These are phyloP conservation scores for Euplexia lucipara DNA, from an alignment of 2,888 invertebrate species.

Conservation along the genomic window DNA sequence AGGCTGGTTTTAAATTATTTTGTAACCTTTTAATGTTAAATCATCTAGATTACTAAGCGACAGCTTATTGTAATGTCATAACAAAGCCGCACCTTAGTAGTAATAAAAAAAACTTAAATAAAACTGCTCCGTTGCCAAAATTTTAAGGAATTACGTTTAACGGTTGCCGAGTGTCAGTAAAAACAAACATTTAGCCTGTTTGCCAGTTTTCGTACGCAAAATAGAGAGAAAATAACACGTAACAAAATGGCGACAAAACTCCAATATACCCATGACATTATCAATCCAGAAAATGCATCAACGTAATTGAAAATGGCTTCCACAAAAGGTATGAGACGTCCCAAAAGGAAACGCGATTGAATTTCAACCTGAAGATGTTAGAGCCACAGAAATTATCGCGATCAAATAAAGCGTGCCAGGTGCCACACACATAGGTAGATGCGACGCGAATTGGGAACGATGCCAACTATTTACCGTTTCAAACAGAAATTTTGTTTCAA, in stretches of 20 bases:
- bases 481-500: constrained; percentile 63
- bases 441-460: constrained; percentile 49
- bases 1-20: no score
- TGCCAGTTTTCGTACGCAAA: background rate
- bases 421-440: constrained; percentile 30
- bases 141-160: no score
- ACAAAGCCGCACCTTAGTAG: no score
- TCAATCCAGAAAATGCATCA: constrained; percentile 7
- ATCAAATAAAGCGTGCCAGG: constrained; percentile 54
- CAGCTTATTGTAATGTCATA: no score
- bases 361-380: constrained; percentile 40
- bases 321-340: constrained; percentile 15
- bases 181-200: background rate
- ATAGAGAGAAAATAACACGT: background rate
- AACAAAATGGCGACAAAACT: background rate
- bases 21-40: no score
- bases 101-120: no score
- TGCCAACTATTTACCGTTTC: constrained; percentile 62
- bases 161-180: no score
- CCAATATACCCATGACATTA: background rate
- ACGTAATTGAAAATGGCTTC: constrained; percentile 12
- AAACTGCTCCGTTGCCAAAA: no score
- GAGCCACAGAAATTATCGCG: constrained; percentile 45
- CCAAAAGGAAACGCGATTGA: constrained; percentile 29
- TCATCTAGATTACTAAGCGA: no score